Conservation (phyloP, 1,140 invertebrate genomes). For the Tetranychus urticae region DNA sequence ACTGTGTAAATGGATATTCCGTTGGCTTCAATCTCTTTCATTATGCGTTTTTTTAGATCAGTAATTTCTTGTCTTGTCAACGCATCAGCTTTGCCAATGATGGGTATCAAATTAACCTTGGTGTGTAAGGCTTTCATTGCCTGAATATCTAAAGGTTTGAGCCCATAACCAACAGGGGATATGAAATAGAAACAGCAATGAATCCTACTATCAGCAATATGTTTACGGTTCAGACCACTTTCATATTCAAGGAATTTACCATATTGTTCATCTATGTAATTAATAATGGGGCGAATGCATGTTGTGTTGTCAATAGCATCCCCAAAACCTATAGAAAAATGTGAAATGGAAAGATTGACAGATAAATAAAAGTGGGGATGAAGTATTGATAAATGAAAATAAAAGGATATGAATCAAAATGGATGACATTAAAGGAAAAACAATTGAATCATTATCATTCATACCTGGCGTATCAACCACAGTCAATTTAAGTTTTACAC, state of each 20-base stretch:
- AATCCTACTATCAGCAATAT: constrained; percentile 75
- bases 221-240: constrained; percentile 65
- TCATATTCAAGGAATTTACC: constrained; percentile 64
- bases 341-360: background rate
- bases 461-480: constrained; percentile 31
- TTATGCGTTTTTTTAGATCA: constrained; percentile 51
- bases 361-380: background rate
- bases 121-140: constrained; percentile 97
- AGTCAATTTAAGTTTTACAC: constrained; percentile 41
- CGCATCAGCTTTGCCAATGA: constrained; percentile 95
- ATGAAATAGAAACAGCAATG: constrained; percentile 99
- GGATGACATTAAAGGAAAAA: background rate
- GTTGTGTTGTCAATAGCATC: constrained; percentile 96
- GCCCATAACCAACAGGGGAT: constrained; percentile 86
- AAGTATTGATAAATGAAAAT: background rate
- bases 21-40: constrained; percentile 23
- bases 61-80: constrained; percentile 81
- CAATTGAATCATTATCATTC: constrained; percentile 71
- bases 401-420: background rate
- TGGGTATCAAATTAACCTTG: constrained; percentile 87
- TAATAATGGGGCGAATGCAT: constrained; percentile 37
- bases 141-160: constrained; percentile 85
- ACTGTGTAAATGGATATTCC: constrained; percentile 36
- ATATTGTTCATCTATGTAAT: constrained; percentile 84
- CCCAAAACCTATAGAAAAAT: constrained; percentile 65